These are phyloP conservation scores for Thinocorus orbignyianus DNA, from an alignment of 2,113 vertebrate genomes.

Conservation along the genomic window DNA sequence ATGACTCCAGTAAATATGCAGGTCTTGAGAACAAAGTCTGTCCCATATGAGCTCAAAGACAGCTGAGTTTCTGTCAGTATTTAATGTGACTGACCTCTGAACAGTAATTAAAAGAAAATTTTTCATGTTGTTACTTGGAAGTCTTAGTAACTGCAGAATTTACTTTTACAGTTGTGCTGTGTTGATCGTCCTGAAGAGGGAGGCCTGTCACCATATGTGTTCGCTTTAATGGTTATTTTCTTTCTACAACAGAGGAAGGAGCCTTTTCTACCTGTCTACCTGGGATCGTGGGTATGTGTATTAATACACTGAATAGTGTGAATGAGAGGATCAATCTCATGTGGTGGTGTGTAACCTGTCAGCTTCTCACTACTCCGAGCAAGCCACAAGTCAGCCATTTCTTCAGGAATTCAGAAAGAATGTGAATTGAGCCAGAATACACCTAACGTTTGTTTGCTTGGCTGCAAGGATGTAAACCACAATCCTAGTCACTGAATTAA, in stretches of 20 bases:
- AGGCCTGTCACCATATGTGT: conserved; percentile 86
- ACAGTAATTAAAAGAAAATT: background rate
- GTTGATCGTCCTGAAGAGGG: conserved; percentile 90
- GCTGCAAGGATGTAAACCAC: background rate
- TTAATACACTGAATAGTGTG: background rate
- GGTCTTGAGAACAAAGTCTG: background rate
- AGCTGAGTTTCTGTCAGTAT: background rate
- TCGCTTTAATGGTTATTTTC: conserved; percentile 89
- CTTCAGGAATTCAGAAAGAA: background rate
- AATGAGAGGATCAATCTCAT: background rate
- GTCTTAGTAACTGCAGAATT: background rate
- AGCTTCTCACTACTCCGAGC: background rate
- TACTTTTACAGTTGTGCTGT: conserved; percentile 81
- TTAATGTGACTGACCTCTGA: background rate
- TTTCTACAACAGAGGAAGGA: conserved; percentile 91
- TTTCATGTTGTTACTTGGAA: background rate
- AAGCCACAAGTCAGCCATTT: background rate
- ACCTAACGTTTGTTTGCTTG: background rate
- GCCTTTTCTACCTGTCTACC: conserved; percentile 86
- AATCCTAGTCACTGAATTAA: background rate
- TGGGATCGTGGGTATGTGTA: conserved; percentile 85
- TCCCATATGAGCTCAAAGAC: background rate
- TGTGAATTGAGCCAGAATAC: background rate
- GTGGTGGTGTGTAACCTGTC: background rate
- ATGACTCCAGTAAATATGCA: background rate